Evolutionary conservation across 2,888 invertebrate genomes (phyloP).

Genomic region (Polietes domitor): DNA sequence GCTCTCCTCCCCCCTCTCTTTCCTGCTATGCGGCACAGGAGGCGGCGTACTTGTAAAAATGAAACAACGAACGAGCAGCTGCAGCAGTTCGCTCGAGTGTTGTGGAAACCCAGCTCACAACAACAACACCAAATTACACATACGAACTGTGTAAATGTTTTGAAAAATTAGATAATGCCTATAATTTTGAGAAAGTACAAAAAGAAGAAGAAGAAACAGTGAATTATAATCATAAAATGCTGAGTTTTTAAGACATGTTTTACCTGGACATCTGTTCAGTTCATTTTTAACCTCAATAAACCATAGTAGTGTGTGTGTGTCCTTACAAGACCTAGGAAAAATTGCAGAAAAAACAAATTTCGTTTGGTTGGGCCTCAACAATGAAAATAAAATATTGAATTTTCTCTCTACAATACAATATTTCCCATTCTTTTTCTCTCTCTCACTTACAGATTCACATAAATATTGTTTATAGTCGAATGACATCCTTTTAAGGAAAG

Average conservation of each 20-base stretch:
- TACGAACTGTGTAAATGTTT: slow-evolving; percentile 39
- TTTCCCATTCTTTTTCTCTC: slow-evolving; percentile 42
- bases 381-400: background rate
- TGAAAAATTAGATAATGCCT: slow-evolving; percentile 20
- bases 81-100: background rate
- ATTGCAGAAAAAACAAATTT: slow-evolving; percentile 37
- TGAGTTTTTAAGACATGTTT: background rate
- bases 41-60: background rate
- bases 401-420: background rate
- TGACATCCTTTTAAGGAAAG: slow-evolving; percentile 17
- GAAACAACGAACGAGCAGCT: slow-evolving; percentile 1
- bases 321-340: background rate
- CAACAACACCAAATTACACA: slow-evolving; percentile 31
- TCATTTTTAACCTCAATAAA: background rate
- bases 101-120: too few species aligned
- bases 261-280: background rate
- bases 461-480: slow-evolving; percentile 7
- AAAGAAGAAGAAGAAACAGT: too few species aligned
- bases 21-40: background rate
- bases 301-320: background rate
- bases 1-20: background rate
- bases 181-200: background rate
- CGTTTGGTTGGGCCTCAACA: slow-evolving; percentile 30
- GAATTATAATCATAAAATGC: background rate
- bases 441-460: slow-evolving; percentile 58